Conservation (phyloP, 2,113 vertebrate genomes). For the Tinamus guttatus region DNA sequence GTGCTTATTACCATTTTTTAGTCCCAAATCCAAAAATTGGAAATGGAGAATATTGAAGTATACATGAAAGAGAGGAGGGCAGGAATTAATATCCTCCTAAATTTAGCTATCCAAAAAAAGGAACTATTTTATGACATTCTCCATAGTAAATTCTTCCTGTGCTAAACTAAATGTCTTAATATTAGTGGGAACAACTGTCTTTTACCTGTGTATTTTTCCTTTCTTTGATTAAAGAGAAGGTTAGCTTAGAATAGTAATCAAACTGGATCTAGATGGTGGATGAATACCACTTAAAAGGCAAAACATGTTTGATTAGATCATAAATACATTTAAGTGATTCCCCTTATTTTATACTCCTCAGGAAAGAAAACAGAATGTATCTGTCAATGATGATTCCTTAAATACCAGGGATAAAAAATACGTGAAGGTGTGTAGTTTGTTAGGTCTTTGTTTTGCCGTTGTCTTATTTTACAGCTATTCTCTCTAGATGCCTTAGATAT, state of each 20-base stretch:
- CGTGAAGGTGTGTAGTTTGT: not conserved
- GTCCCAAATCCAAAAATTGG: not conserved
- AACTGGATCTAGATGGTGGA: not conserved
- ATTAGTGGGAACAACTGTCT: not conserved
- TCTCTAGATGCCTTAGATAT: not conserved
- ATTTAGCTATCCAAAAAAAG: not conserved
- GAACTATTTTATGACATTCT: not conserved
- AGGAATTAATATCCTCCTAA: not conserved
- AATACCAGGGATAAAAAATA: not conserved
- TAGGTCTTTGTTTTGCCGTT: not conserved
- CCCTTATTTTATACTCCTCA: not conserved
- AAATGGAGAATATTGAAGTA: not conserved
- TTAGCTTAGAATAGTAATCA: not conserved
- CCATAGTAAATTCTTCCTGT: not conserved
- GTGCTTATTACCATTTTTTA: not conserved
- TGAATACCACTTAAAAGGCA: not conserved
- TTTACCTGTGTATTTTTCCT: not conserved
- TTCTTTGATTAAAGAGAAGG: not conserved
- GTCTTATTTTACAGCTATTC: not conserved
- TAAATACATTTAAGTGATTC: not conserved
- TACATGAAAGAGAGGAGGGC: not conserved
- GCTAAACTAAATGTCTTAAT: not conserved
- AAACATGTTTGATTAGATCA: not conserved
- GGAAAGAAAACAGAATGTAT: not conserved
- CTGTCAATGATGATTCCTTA: not conserved